phyloP scores from a whole-genome alignment of 2,797 vertebrate species.

The Macropus fuliginosus region DNA sequence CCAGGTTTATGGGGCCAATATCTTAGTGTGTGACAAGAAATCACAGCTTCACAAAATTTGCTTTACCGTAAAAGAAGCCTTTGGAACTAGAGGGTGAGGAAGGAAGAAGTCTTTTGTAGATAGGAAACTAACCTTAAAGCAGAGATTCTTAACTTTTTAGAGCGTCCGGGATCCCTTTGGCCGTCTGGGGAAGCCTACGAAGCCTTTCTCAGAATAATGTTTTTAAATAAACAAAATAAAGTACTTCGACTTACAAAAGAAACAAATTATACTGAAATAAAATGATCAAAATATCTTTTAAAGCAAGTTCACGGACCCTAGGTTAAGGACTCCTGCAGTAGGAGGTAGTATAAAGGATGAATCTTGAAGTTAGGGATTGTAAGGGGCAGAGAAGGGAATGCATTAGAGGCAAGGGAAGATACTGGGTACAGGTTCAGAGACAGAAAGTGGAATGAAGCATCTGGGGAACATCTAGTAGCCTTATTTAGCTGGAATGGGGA shows the following conservation, averaged over 20 bases:
- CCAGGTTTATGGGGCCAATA: neutral
- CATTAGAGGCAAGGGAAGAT: neutral
- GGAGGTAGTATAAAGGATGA: neutral
- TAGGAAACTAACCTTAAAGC: neutral
- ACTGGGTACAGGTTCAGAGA: neutral
- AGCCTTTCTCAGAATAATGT: neutral
- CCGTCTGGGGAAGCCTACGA: neutral
- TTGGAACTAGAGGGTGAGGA: neutral
- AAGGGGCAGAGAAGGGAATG: neutral
- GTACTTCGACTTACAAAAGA: neutral
- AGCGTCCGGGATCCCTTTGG: neutral
- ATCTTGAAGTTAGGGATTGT: neutral
- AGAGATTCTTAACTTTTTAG: neutral
- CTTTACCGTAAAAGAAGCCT: neutral
- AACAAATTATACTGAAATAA: neutral
- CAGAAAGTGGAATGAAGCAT: neutral
- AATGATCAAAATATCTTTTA: neutral
- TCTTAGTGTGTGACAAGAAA: neutral
- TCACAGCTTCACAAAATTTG: neutral
- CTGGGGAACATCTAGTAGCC: neutral
- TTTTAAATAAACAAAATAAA: neutral
- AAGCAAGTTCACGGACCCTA: neutral
- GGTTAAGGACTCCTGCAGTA: neutral
- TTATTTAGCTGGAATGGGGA: neutral
- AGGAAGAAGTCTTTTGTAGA: neutral